These are phyloP conservation scores for Thryonomys swinderianus DNA, from an alignment of 2,113 vertebrate genomes.

Conservation along the genomic window DNA sequence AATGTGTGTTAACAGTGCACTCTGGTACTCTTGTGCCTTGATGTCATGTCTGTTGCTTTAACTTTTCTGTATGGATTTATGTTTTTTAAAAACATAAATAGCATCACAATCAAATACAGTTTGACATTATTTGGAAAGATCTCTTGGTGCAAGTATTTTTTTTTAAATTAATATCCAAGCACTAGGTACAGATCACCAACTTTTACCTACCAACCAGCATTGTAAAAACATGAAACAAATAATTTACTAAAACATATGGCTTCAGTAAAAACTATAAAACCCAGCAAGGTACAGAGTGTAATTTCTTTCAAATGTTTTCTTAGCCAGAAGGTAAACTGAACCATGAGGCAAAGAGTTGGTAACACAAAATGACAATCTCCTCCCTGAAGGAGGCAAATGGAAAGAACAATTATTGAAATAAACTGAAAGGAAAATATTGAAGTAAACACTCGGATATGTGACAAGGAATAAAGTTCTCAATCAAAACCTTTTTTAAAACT, in stretches of 20 bases:
- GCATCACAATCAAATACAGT: neutral
- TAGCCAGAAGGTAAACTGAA: conserved; percentile 48
- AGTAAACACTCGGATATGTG: conserved; percentile 29
- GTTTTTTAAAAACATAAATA: neutral
- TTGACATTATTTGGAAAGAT: neutral
- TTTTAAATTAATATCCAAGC: neutral
- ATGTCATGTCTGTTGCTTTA: neutral
- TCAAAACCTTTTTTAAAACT: conserved; percentile 62
- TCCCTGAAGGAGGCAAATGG: neutral
- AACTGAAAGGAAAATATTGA: conserved; percentile 13
- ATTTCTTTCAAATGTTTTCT: conserved; percentile 14
- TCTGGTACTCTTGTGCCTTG: neutral
- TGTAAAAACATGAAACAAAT: neutral
- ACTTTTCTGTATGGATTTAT: neutral
- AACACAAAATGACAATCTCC: conserved; percentile 42
- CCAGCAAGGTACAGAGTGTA: neutral
- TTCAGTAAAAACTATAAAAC: neutral
- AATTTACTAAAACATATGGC: neutral
- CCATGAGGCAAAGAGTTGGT: neutral
- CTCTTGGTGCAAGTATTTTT: neutral
- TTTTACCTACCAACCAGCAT: neutral
- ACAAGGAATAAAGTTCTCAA: conserved; percentile 72
- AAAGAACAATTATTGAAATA: neutral
- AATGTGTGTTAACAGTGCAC: neutral
- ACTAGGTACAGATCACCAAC: neutral